phyloP scores from a whole-genome alignment of 2,888 invertebrate genomes.

The Crepidodera aurea region DNA sequence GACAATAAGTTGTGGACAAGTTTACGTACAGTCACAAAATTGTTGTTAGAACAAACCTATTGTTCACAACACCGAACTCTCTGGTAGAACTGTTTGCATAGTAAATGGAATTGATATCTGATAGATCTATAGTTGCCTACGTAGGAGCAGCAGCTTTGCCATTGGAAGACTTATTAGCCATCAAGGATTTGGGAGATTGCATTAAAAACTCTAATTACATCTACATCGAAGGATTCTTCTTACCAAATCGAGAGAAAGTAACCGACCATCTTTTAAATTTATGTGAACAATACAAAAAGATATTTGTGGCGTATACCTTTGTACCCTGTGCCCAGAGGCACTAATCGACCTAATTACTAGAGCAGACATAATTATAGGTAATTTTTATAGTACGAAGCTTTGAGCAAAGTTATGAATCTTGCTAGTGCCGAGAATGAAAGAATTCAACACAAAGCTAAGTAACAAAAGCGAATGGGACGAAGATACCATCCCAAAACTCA shows the following conservation, averaged over 20 bases:
- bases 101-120: slow-evolving; percentile 59
- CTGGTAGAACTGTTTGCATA: slow-evolving; percentile 65
- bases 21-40: no score
- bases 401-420: slow-evolving; percentile 54
- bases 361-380: slow-evolving; percentile 67
- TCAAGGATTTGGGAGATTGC: slow-evolving; percentile 41
- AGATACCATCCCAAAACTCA: no score
- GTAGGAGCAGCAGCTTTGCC: slow-evolving; percentile 64
- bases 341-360: slow-evolving; percentile 60
- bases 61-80: slow-evolving; percentile 54
- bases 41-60: no score
- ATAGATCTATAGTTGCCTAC: slow-evolving; percentile 64
- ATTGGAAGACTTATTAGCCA: slow-evolving; percentile 50
- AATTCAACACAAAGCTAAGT: no score
- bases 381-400: slow-evolving; percentile 62
- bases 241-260: slow-evolving; percentile 62
- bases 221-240: slow-evolving; percentile 68
- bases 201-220: slow-evolving; percentile 54
- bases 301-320: slow-evolving; percentile 65
- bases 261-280: slow-evolving; percentile 61
- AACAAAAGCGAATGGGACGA: no score
- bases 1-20: no score
- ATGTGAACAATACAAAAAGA: slow-evolving; percentile 55
- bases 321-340: slow-evolving; percentile 56
- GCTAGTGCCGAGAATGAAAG: neutral